Percentiles rank a stretch among this genome's conserved stretches.
phyloP scores from a whole-genome alignment of 2,888 invertebrate genomes.

The Nycteola revayana region DNA sequence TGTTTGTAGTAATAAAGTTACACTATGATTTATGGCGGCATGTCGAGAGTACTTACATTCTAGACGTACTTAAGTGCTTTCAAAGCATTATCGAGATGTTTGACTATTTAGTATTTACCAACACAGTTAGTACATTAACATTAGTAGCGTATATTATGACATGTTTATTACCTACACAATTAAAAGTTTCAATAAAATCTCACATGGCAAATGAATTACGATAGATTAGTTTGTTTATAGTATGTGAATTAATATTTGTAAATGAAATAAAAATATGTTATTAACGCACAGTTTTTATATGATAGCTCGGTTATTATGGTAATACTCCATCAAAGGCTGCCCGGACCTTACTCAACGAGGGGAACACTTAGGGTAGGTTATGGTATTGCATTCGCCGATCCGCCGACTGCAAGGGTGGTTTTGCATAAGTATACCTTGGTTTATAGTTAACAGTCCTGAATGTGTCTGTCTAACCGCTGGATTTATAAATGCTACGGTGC shows the following conservation, averaged over 20 bases:
- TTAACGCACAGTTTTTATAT: constrained; percentile 40
- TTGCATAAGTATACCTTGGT: constrained; percentile 65
- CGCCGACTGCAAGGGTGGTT: constrained; percentile 71
- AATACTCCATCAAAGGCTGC: constrained; percentile 68
- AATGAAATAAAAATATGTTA: constrained; percentile 17
- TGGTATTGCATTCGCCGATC: constrained; percentile 72
- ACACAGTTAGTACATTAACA: too few species aligned
- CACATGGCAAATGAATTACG: too few species aligned
- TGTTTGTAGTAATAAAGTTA: constrained; percentile 21
- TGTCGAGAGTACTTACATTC: constrained; percentile 11
- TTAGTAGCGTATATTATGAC: too few species aligned
- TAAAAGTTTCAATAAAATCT: too few species aligned
- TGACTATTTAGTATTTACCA: constrained; percentile 10
- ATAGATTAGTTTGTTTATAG: too few species aligned
- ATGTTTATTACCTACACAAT: too few species aligned
- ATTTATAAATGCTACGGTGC: constrained; percentile 67
- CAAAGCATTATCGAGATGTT: constrained; percentile 17
- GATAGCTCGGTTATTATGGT: constrained; percentile 60
- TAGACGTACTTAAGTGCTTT: constrained; percentile 18
- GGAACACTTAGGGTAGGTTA: constrained; percentile 75
- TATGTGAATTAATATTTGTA: not conserved
- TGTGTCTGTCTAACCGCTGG: constrained; percentile 67
- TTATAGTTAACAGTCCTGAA: constrained; percentile 56
- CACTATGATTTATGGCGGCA: constrained; percentile 19
- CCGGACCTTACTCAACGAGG: constrained; percentile 69